Evolutionary conservation across 2,888 invertebrate genomes (phyloP).

Genomic region (Mycalesis mineus): DNA sequence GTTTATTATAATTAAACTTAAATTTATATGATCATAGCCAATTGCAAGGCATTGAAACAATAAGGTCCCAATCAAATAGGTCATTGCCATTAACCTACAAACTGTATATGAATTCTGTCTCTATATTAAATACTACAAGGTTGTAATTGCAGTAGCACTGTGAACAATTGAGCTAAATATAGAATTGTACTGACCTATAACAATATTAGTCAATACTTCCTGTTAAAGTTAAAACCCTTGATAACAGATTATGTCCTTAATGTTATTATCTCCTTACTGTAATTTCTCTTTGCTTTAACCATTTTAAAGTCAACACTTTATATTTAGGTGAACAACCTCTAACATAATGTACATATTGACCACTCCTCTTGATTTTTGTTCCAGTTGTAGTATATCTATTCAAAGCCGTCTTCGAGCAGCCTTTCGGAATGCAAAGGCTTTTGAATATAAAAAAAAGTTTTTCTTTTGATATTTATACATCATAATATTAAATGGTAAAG

Average conservation of each 20-base stretch:
- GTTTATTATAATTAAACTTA: neutral
- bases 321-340: too few species aligned
- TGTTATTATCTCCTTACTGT: neutral
- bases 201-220: slow-evolving; percentile 8
- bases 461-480: too few species aligned
- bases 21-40: slow-evolving; percentile 35
- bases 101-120: slow-evolving; percentile 14
- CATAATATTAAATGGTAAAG: too few species aligned
- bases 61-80: slow-evolving; percentile 40
- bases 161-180: slow-evolving; percentile 20
- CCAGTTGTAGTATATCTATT: too few species aligned
- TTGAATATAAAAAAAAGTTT: too few species aligned
- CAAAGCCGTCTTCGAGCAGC: too few species aligned
- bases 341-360: too few species aligned
- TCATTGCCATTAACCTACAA: slow-evolving; percentile 36
- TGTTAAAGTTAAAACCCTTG: neutral
- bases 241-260: neutral
- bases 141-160: slow-evolving; percentile 2
- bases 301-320: too few species aligned
- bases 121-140: slow-evolving; percentile 15
- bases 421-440: too few species aligned
- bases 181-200: slow-evolving; percentile 18
- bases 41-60: slow-evolving; percentile 41
- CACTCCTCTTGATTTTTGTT: too few species aligned
- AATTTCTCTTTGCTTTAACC: too few species aligned